Evolutionary conservation across 2,113 vertebrate genomes (phyloP), one percentile per base, ranked within the genome.

Genomic region (Enhydra lutris): DNA sequence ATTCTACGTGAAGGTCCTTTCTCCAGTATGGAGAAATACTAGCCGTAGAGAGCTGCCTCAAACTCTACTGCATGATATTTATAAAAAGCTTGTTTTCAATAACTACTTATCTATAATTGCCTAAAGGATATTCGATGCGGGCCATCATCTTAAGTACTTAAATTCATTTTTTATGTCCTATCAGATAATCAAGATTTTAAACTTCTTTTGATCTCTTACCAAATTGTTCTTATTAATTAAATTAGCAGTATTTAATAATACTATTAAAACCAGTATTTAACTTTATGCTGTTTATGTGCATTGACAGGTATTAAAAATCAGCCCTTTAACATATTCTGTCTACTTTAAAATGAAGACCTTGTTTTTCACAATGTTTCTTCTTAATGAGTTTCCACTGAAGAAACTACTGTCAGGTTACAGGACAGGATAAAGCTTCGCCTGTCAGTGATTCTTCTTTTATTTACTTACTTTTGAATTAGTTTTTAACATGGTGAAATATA

Each of bases 391-490:
- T 95, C 36, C 65, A 9, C 59, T 47, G 42, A 85, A 88, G 89
- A 57, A 12, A 61, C 84, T 67, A 92, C n/a, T 81, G 52, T 96
- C 4, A 24, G 11, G 21, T 91, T 59, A 71, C 29, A 59, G 42
- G 59, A 92, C 21, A 55, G 61, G 59, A 63, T 59, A 78, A 93
- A 55, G 17, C 24, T 91, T 69, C n/a, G n/a, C 29, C 57, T 90
- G 45, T 86, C 50, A 65, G 74, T 9, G 6, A 52, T 45, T 85
- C 94, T 34, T 36, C 57, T 82, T 71, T 57, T 36, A 55, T 67
- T 79, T 80, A n/a, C 78, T 89, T 73, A 71, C 11, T 91, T 94
- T 71, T 89, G 36, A 92, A 42, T 92, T 94, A 8, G 69, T 89
- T 92, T 21, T 26, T 82, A 73, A 78, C 65, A 21, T 96, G 73